Evolutionary conservation across 2,113 vertebrate genomes (phyloP).

Genomic region (Mirounga angustirostris): DNA sequence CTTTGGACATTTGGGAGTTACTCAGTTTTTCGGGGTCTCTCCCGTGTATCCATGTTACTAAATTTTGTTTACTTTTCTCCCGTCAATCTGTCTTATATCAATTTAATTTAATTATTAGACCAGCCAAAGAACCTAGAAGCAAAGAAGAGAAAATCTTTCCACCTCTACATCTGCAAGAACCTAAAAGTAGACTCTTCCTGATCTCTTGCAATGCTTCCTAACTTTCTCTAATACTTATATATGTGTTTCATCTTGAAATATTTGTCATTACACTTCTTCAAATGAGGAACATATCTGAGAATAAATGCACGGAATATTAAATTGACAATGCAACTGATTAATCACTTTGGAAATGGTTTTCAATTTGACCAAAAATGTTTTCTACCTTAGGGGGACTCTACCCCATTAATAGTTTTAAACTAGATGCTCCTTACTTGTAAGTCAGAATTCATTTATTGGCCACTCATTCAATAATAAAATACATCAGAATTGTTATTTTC

Average conservation of each 20-base stretch:
- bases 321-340: conserved; percentile 7
- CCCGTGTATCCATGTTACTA: background rate
- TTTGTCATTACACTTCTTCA: conserved; percentile 4
- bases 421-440: background rate
- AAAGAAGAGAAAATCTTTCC: background rate
- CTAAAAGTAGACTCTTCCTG: background rate
- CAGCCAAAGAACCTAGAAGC: background rate
- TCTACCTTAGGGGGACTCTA: background rate
- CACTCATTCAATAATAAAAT: background rate
- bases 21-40: background rate
- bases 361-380: background rate
- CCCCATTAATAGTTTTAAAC: background rate
- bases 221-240: background rate
- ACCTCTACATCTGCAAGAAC: background rate
- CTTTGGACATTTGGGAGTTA: background rate
- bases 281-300: background rate
- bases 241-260: conserved; percentile 13
- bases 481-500: conserved; percentile 11
- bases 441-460: background rate
- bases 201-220: background rate
- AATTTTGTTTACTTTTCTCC: background rate
- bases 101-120: background rate
- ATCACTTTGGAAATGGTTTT: conserved; percentile 2
- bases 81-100: background rate
- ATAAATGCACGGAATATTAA: conserved; percentile 10